These are phyloP conservation scores for Tinea semifulvella DNA, from an alignment of 2,888 invertebrate genomes.

Conservation along the genomic window DNA sequence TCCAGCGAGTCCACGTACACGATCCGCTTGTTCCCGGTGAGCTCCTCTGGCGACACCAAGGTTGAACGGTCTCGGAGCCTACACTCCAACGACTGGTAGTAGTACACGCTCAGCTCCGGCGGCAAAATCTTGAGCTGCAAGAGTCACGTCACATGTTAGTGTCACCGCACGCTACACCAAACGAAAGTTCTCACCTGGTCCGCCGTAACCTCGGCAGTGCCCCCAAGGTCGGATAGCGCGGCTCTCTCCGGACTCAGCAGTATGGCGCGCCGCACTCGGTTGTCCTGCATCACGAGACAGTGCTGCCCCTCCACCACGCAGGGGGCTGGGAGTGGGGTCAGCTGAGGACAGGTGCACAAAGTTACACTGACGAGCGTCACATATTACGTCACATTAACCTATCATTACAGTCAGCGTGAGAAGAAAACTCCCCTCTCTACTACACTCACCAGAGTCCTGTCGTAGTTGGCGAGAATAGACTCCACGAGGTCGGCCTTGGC, in stretches of 20 bases:
- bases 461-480: conserved; percentile 41
- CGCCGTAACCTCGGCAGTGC: conserved; percentile 37
- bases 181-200: conserved; percentile 38
- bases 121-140: conserved; percentile 64
- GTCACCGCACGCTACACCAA: conserved; percentile 34
- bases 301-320: conserved; percentile 43
- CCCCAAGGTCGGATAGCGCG: conserved; percentile 51
- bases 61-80: conserved; percentile 56
- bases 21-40: conserved; percentile 48
- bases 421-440: no score
- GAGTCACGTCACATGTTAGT: conserved; percentile 58
- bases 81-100: conserved; percentile 57
- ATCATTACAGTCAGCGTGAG: no score
- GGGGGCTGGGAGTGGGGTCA: conserved; percentile 39
- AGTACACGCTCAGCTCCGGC: conserved; percentile 56
- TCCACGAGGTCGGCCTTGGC: conserved; percentile 50
- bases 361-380: conserved; percentile 44
- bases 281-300: conserved; percentile 48
- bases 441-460: conserved; percentile 38
- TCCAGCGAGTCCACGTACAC: conserved; percentile 35
- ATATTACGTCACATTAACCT: no score
- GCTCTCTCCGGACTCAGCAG: conserved; percentile 40
- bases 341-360: no score
- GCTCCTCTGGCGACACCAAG: no score
- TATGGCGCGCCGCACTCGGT: conserved; percentile 48